Evolutionary conservation across 2,888 invertebrate species (phyloP), one percentile per base, ranked within the genome.

Genomic region (Holacanthella duospinosa): DNA sequence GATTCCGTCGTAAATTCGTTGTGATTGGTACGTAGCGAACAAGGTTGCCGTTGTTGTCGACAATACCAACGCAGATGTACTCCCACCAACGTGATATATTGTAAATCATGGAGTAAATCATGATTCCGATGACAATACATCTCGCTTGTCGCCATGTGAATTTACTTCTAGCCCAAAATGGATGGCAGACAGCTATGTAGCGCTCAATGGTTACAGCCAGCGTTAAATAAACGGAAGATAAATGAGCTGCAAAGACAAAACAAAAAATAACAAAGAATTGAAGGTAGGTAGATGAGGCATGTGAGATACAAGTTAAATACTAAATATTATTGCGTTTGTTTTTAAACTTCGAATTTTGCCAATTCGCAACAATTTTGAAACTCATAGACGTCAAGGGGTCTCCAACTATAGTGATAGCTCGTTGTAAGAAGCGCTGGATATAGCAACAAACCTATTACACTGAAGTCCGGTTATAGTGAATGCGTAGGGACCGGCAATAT

Each of bases 21-120:
- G 66, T 61, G 19, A 61, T 43, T 12, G 68, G 66, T 26, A 59
- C 55, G 54, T 65, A 66, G 16, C 60, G 63, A 16, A 65, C 54
- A 16, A 64, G 60, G n/a, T 60, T 65, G 3, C 25, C 58, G 27
- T 59, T 54, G 19, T 64, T 61, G 26, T 62, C 62, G 1, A 64
- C 55, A 26, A 43, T 21, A 16, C 61, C 66, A 1, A 60, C 61
- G 16, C 21, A 44, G 21, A 55, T 60, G 60, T 66, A 71, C 55
- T 71, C 69, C 60, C 43, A 67, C 67, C 67, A 71, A 25, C 65
- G 61, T 9, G 69, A 67, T 2, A 63, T n/a, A 63, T 69, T 69
- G 60, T 66, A 71, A 6, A 67, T 24, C 4, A 64, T 62, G 1
- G 64, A 25, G 12, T 63, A 43, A 25, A 58, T 16, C 9, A 64